These are phyloP conservation scores for Anguilla megastoma DNA, from an alignment of 2,797 vertebrate species.

Conservation along the genomic window DNA sequence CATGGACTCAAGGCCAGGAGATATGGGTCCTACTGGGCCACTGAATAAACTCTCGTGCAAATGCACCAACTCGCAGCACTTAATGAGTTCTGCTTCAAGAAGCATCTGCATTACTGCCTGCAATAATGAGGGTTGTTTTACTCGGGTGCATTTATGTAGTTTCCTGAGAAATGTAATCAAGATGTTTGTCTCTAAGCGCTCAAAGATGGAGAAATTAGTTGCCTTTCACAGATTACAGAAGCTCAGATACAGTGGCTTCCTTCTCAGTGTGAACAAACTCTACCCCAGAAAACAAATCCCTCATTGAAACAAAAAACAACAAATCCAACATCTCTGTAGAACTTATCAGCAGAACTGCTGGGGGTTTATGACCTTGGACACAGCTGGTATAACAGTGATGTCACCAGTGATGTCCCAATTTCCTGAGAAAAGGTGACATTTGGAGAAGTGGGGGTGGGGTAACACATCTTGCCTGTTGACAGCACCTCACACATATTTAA, in stretches of 20 bases:
- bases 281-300: not conserved
- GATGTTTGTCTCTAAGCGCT: not conserved
- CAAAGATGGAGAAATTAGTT: not conserved
- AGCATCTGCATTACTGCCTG: not conserved
- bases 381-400: constrained; percentile 9
- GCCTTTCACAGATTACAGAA: not conserved
- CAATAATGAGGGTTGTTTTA: not conserved
- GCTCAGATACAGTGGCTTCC: not conserved
- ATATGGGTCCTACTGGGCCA: not conserved
- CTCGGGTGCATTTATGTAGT: not conserved
- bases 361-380: not conserved
- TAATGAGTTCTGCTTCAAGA: not conserved
- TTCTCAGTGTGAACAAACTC: not conserved
- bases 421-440: not conserved
- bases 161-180: not conserved
- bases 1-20: not conserved
- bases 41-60: not conserved
- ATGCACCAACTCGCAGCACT: not conserved
- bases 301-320: not conserved
- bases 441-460: not conserved
- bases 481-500: not conserved
- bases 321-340: not conserved
- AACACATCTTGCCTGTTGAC: not conserved
- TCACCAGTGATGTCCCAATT: not conserved
- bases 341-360: not conserved